Conservation (phyloP, 2,888 invertebrate genomes). For the Amphipyra tragopoginis region DNA sequence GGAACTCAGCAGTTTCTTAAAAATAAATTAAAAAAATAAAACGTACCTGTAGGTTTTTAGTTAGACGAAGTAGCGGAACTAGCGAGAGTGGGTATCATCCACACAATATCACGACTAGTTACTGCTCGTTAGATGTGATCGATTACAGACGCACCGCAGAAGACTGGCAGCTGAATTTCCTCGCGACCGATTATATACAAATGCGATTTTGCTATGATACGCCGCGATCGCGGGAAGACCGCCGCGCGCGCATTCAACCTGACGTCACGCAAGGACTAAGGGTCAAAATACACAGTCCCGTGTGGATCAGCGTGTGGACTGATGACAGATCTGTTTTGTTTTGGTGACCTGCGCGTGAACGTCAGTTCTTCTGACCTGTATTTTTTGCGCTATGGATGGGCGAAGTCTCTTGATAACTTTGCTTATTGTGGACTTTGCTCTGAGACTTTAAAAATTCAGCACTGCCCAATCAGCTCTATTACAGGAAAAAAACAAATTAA, state of each 20-base stretch:
- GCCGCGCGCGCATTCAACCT: constrained; percentile 32
- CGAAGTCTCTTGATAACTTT: constrained; percentile 3
- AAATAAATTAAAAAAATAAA: neutral
- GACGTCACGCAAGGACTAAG: constrained; percentile 43
- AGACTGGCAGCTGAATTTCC: constrained; percentile 55
- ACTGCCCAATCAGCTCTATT: neutral
- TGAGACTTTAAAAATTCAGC: neutral
- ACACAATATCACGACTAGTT: constrained; percentile 29
- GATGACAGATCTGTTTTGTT: constrained; percentile 18
- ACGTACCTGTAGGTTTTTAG: constrained; percentile 36
- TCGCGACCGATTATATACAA: constrained; percentile 58
- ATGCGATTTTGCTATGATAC: constrained; percentile 49
- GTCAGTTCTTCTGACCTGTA: constrained; percentile 4
- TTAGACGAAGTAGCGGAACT: constrained; percentile 23
- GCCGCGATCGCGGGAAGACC: constrained; percentile 33
- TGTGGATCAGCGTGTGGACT: constrained; percentile 19
- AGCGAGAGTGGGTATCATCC: constrained; percentile 30
- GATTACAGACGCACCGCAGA: constrained; percentile 42
- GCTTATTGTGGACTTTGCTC: no score
- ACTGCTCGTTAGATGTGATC: constrained; percentile 38
- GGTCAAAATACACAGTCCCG: constrained; percentile 46
- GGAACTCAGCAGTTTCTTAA: no score
- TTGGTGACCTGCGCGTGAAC: constrained; percentile 18
- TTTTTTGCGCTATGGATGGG: neutral
- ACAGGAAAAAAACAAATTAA: no score